A percentile compares a stretch with the other conserved stretches of the same genome.
These are phyloP conservation scores for Arbacia lixula DNA, from an alignment of 53 echinoderm and acorn worm species.

Conservation along the genomic window DNA sequence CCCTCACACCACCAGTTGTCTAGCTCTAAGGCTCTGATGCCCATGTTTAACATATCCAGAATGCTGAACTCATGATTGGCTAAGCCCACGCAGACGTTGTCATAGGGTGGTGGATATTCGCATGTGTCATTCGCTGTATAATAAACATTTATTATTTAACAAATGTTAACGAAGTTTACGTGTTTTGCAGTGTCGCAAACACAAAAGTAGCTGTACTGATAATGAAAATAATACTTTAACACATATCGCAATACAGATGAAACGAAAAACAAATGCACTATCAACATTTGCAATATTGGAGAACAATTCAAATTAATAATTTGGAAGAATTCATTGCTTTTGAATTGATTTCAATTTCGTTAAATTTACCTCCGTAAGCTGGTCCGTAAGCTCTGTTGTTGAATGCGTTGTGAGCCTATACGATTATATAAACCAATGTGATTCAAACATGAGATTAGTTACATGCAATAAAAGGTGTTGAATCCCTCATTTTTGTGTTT, in stretches of 20 bases:
- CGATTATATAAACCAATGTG: background rate
- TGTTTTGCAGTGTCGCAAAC: too few relatives aligned
- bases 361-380: slow-evolving; percentile 5
- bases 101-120: slow-evolving; percentile 77
- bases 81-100: slow-evolving; percentile 51
- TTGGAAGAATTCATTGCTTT: too few relatives aligned
- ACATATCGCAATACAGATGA: background rate
- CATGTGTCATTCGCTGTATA: slow-evolving; percentile 46
- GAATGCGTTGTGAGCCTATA: slow-evolving; percentile 19
- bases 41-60: slow-evolving; percentile 80
- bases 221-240: background rate
- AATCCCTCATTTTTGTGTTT: background rate
- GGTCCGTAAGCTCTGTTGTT: slow-evolving; percentile 25
- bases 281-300: too few relatives aligned
- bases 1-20: slow-evolving; percentile 85
- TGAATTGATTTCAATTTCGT: background rate
- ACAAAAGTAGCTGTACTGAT: background rate
- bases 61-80: slow-evolving; percentile 86
- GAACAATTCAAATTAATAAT: too few relatives aligned
- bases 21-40: slow-evolving; percentile 72
- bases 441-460: background rate
- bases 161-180: too few relatives aligned
- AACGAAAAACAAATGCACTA: background rate
- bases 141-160: too few relatives aligned
- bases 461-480: background rate